Evolutionary conservation across 2,888 invertebrate genomes (phyloP), one percentile per base, ranked within the genome.

Genomic region (Hemaris fuciformis): DNA sequence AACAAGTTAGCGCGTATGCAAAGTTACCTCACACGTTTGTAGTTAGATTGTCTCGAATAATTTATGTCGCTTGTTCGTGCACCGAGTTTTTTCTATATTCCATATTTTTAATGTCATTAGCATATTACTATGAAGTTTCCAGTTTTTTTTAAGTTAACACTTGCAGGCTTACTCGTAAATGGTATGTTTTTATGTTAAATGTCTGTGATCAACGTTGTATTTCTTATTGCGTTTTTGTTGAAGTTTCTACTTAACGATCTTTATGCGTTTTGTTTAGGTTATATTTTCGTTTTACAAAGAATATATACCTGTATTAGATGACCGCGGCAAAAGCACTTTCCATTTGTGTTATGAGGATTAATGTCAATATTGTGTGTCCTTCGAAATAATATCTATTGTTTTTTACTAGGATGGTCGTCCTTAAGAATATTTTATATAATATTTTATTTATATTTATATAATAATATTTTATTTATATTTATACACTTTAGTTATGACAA

Each of bases 71-170:
- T 53, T 53, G 18, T 53, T 53, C 53, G 31, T 53, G 53, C 53
- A 53, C 53, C 53, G 53, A 27, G 31, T 48, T 27, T 53, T 53
- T 53, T n/a, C 15, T 48, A 27, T 48, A 53, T 53, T 53, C 18
- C 27, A 53, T 53, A 31, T 31, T 53, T 34, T 53, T 53, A 53
- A 53, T 27, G 48, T 48, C 48, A 53, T 53, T 53, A 53, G 53
- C 31, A 53, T 53, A 7, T 38, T 38, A 38, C 38, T 53, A 45
- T 7, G 18, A 27, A 53, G 53, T 53, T 53, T 53, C 31, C 10
- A 18, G 15, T 15, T 31, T 18, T 25, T 13, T 53, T 38, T 38
- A n/a, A n/a, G n/a, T 27, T 13, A 10, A 53, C 31, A 53, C 31
- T 53, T 53, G 53, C 53, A 53, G 53, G 15, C 27, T n/a, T n/a